phyloP scores from a whole-genome alignment of 2,888 invertebrate species.

The Synanthedon myopaeformis region DNA sequence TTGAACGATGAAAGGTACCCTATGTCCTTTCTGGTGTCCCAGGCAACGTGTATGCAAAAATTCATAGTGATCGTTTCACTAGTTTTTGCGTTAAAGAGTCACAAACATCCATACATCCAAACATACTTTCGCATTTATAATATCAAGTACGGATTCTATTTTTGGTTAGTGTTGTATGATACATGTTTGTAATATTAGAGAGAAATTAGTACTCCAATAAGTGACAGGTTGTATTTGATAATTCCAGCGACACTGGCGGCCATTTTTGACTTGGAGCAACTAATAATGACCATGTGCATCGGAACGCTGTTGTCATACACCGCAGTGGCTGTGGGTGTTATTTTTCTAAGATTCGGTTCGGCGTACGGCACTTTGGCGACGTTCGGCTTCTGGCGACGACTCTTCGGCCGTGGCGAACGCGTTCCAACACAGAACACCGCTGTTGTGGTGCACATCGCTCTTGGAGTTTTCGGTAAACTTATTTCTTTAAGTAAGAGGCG shows the following conservation, averaged over 20 bases:
- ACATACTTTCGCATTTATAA: too few relatives aligned
- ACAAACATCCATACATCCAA: too few relatives aligned
- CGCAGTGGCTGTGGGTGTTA: conserved; percentile 85
- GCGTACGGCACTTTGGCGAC: conserved; percentile 14
- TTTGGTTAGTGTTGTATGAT: too few relatives aligned
- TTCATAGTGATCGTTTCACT: too few relatives aligned
- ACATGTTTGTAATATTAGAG: too few relatives aligned
- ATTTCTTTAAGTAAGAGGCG: too few relatives aligned
- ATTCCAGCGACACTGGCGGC: conserved; percentile 78
- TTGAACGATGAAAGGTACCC: too few relatives aligned
- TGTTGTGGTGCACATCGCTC: not conserved
- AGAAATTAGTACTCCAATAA: too few relatives aligned
- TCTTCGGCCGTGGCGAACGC: conserved; percentile 28
- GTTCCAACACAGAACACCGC: conserved; percentile 17
- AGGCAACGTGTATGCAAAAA: too few relatives aligned
- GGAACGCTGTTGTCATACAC: conserved; percentile 87
- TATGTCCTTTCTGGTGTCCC: too few relatives aligned
- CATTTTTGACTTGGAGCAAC: conserved; percentile 80
- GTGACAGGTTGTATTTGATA: not conserved
- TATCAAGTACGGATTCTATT: too few relatives aligned
- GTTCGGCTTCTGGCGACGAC: conserved; percentile 21
- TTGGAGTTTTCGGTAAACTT: not conserved
- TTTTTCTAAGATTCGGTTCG: conserved; percentile 72
- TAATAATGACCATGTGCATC: conserved; percentile 89
- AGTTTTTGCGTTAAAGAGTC: too few relatives aligned